Evolutionary conservation across 37 sponge, comb jelly and placozoan species (phyloP).

Genomic region (Ephydatia muelleri): DNA sequence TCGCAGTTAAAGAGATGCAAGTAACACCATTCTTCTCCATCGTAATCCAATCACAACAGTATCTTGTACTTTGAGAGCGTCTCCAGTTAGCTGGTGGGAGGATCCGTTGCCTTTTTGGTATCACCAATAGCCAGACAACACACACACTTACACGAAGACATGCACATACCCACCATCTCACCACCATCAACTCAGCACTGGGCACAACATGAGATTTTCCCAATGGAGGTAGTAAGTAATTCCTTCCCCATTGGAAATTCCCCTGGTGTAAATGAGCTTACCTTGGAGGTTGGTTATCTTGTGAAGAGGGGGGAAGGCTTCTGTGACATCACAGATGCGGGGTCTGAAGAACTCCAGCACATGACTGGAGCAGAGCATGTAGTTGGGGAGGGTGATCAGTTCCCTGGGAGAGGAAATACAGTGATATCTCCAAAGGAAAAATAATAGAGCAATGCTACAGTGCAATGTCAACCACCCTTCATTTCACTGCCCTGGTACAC

Average conservation of each 20-base stretch:
- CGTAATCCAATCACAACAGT: too few species aligned
- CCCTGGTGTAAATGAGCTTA: conserved; percentile 1
- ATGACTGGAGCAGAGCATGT: conserved; percentile 43
- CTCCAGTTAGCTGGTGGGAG: too few species aligned
- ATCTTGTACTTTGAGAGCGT: too few species aligned
- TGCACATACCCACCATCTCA: background rate
- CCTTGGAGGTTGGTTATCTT: conserved; percentile 74
- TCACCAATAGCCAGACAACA: background rate
- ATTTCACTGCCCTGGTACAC: too few species aligned
- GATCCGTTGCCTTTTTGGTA: too few species aligned
- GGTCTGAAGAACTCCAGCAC: conserved; percentile 77
- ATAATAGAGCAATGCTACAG: background rate
- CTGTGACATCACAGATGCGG: conserved; percentile 37
- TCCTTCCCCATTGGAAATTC: background rate
- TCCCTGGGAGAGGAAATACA: conserved; percentile 31
- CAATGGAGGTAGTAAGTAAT: too few species aligned
- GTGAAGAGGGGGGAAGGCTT: conserved; percentile 55
- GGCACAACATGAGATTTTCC: too few species aligned
- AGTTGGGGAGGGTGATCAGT: conserved; percentile 51
- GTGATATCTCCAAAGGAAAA: background rate
- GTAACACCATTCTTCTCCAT: background rate
- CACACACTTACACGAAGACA: background rate
- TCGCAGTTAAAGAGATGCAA: too few species aligned
- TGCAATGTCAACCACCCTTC: too few species aligned
- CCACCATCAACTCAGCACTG: background rate